These are phyloP conservation scores for Solen grandis DNA, from an alignment of 1,140 invertebrate genomes.

Conservation along the genomic window DNA sequence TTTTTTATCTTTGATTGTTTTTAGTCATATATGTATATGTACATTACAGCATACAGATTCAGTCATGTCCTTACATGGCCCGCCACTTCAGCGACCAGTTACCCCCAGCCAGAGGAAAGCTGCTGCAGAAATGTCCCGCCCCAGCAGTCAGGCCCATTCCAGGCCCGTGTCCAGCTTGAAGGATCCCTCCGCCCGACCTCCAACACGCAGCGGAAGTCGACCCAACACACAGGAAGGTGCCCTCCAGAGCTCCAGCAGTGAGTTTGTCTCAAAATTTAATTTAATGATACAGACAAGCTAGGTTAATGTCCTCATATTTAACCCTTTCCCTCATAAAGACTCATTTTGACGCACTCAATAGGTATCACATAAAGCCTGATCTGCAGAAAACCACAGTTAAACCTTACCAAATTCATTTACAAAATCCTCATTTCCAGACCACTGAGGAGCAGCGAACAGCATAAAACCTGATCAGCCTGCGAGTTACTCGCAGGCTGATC, in stretches of 20 bases:
- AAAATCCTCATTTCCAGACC: too few relatives aligned
- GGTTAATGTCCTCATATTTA: too few relatives aligned
- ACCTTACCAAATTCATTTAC: too few relatives aligned
- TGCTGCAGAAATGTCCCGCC: slow-evolving; percentile 19
- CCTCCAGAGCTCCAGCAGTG: slow-evolving; percentile 34
- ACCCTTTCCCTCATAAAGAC: too few relatives aligned
- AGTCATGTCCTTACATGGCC: slow-evolving; percentile 62
- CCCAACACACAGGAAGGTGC: slow-evolving; percentile 66
- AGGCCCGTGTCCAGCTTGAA: slow-evolving; percentile 52
- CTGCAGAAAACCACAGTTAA: too few relatives aligned
- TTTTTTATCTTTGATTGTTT: too few relatives aligned
- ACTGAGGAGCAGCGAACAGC: too few relatives aligned
- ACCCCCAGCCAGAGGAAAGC: slow-evolving; percentile 72
- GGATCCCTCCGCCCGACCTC: slow-evolving; percentile 65
- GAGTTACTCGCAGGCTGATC: too few relatives aligned
- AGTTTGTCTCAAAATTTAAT: neutral
- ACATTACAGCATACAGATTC: slow-evolving; percentile 65
- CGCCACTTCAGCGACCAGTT: slow-evolving; percentile 70
- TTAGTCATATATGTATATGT: too few relatives aligned
- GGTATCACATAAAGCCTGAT: too few relatives aligned
- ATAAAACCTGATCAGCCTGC: too few relatives aligned
- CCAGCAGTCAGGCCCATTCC: slow-evolving; percentile 40
- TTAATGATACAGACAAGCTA: neutral
- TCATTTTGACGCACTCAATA: too few relatives aligned
- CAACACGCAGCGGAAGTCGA: slow-evolving; percentile 76